phyloP scores from a whole-genome alignment of 2,797 vertebrate genomes.

The Poecilia wingei region DNA sequence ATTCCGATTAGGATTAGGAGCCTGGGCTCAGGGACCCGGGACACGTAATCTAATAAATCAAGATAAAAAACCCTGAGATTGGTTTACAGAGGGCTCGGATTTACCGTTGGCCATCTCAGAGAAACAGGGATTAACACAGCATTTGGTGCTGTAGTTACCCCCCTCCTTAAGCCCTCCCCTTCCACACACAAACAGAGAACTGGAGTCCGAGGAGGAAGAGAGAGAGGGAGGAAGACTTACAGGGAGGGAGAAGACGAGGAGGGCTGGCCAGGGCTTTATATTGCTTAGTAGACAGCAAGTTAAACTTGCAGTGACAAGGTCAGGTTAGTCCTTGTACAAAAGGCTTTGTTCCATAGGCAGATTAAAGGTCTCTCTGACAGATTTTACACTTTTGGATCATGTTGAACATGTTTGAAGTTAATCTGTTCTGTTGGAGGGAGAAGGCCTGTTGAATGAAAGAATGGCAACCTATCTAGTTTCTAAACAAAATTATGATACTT shows the following conservation, averaged over 20 bases:
- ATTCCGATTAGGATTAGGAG: slow-evolving; percentile 90
- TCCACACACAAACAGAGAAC: slow-evolving; percentile 4
- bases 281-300: slow-evolving; percentile 88
- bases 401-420: slow-evolving; percentile 92
- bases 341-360: slow-evolving; percentile 93
- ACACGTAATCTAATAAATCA: slow-evolving; percentile 91
- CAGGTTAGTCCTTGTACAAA: slow-evolving; percentile 88
- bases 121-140: slow-evolving; percentile 87
- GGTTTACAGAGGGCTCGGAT: slow-evolving; percentile 89
- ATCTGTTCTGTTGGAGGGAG: slow-evolving; percentile 83
- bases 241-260: slow-evolving; percentile 63
- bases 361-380: slow-evolving; percentile 93
- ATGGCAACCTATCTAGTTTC: slow-evolving; percentile 20
- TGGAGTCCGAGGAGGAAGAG: slow-evolving; percentile 35
- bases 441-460: slow-evolving; percentile 70
- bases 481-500: background rate
- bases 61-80: slow-evolving; percentile 86
- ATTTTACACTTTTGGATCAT: slow-evolving; percentile 96
- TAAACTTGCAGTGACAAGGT: slow-evolving; percentile 97
- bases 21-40: slow-evolving; percentile 81
- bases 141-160: slow-evolving; percentile 80
- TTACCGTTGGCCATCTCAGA: slow-evolving; percentile 84
- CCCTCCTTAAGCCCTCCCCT: slow-evolving; percentile 67
- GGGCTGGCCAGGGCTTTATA: slow-evolving; percentile 77
- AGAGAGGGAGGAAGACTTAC: slow-evolving; percentile 68